These are phyloP conservation scores for Cyclargus thomasi DNA, from an alignment of 1,140 invertebrate genomes.

Conservation along the genomic window DNA sequence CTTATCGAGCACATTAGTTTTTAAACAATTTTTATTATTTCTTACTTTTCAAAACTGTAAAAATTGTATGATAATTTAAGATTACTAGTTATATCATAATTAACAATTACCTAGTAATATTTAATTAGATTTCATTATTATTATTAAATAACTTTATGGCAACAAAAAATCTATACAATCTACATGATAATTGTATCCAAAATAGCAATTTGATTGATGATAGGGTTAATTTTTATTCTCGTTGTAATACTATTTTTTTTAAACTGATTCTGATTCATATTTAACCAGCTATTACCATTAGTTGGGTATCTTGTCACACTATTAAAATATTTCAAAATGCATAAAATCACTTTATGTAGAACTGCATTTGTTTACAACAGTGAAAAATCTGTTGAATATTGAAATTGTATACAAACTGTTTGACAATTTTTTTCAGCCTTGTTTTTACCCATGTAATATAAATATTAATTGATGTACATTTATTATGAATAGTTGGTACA, in stretches of 20 bases:
- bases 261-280: neutral
- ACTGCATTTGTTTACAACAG: neutral
- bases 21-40: neutral
- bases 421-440: neutral
- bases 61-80: neutral
- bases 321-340: neutral
- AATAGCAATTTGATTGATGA: too few species aligned
- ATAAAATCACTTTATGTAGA: neutral
- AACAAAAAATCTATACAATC: too few species aligned
- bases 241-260: too few species aligned
- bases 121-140: too few species aligned
- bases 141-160: too few species aligned
- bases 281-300: neutral
- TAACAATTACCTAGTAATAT: too few species aligned
- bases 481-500: neutral
- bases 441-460: neutral
- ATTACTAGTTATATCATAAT: neutral
- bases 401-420: neutral
- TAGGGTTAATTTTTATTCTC: too few species aligned
- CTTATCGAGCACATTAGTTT: neutral
- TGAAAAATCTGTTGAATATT: neutral
- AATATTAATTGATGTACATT: neutral
- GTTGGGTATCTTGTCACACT: neutral
- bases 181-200: too few species aligned
- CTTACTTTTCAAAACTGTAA: neutral